phyloP scores from a whole-genome alignment of 2,113 vertebrate species.

The Pardalotus punctatus region DNA sequence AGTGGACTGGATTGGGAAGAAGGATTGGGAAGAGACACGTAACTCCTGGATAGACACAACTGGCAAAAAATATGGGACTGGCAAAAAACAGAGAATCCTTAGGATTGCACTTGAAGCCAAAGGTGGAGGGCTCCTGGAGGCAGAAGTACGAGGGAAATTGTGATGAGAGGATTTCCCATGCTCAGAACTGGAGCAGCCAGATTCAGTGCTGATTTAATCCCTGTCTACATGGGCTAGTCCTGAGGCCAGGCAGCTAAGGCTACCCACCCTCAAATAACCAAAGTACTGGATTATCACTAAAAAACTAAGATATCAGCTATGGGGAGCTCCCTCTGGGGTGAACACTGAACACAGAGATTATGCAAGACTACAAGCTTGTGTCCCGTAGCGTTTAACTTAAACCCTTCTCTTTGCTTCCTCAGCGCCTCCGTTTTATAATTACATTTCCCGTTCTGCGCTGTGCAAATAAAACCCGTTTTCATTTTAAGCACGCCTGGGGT shows the following conservation, averaged over 20 bases:
- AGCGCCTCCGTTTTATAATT: background rate
- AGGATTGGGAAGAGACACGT: accelerated
- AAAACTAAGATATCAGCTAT: background rate
- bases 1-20: accelerated
- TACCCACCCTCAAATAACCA: background rate
- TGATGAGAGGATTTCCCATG: background rate
- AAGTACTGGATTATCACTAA: background rate
- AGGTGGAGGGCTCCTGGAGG: background rate
- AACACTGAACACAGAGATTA: background rate
- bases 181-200: background rate
- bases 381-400: background rate
- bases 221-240: too few relatives aligned
- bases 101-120: background rate
- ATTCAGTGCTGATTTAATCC: background rate
- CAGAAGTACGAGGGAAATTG: background rate
- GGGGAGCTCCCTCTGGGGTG: background rate
- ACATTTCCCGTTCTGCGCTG: background rate
- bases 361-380: background rate
- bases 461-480: background rate
- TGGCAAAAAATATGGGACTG: background rate
- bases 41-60: background rate
- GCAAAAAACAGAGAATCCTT: background rate
- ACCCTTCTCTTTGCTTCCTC: background rate
- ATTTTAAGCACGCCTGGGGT: background rate
- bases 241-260: background rate